A percentile compares a stretch with the other conserved stretches of the same genome.
These are phyloP conservation scores for Osmerus mordax DNA, from an alignment of 2,113 vertebrate genomes.

Conservation along the genomic window DNA sequence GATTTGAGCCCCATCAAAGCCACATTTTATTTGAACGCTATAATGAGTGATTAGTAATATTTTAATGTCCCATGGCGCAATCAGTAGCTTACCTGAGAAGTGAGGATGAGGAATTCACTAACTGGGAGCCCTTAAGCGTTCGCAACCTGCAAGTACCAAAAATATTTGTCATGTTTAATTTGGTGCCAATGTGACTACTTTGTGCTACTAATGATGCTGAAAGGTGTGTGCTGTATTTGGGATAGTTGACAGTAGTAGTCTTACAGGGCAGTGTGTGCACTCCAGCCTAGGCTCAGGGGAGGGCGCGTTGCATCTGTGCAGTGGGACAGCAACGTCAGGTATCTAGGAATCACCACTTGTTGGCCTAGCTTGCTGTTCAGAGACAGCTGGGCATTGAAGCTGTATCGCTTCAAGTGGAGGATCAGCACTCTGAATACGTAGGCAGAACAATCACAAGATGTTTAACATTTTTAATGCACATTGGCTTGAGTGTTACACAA, in stretches of 20 bases:
- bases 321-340: slow-evolving; percentile 88
- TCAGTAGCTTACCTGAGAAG: slow-evolving; percentile 77
- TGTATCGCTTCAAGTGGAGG: slow-evolving; percentile 96
- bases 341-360: slow-evolving; percentile 93
- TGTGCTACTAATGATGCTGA: neutral
- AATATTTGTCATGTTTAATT: neutral
- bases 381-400: slow-evolving; percentile 92
- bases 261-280: slow-evolving; percentile 78
- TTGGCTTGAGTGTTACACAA: too few relatives aligned
- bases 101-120: slow-evolving; percentile 82
- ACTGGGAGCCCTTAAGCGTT: slow-evolving; percentile 87
- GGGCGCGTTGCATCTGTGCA: slow-evolving; percentile 87
- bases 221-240: neutral
- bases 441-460: neutral
- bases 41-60: too few relatives aligned
- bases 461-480: too few relatives aligned
- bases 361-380: slow-evolving; percentile 96
- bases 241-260: slow-evolving; percentile 10
- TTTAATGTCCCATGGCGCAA: slow-evolving; percentile 10
- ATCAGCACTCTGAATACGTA: slow-evolving; percentile 83
- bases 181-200: neutral
- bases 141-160: slow-evolving; percentile 76
- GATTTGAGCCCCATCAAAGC: too few relatives aligned
- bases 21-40: too few relatives aligned
- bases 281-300: slow-evolving; percentile 84